phyloP scores from a whole-genome alignment of 2,113 vertebrate genomes.

The Hippocampus zosterae region DNA sequence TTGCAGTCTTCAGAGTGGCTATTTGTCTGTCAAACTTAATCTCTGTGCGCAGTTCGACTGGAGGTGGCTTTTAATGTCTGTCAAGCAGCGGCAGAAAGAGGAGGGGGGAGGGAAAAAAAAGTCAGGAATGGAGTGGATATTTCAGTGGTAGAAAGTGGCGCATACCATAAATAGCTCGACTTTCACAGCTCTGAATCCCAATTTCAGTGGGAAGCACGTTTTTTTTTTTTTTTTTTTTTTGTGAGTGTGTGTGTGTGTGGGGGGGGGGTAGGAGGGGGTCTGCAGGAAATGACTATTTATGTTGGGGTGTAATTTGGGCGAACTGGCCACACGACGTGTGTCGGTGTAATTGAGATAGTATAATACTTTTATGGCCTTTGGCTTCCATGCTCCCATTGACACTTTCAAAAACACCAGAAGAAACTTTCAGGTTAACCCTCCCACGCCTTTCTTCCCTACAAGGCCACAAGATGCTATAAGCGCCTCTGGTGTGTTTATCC shows the following conservation, averaged over 20 bases:
- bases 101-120: background rate
- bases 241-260: background rate
- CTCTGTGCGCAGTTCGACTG: conserved; percentile 42
- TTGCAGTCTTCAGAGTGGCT: conserved; percentile 45
- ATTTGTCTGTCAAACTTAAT: conserved; percentile 65
- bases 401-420: conserved; percentile 26
- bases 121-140: conserved; percentile 33
- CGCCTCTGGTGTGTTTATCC: conserved; percentile 8
- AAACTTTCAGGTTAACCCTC: conserved; percentile 13
- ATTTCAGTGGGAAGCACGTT: conserved; percentile 59
- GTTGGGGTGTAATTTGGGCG: conserved; percentile 62
- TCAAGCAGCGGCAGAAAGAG: conserved; percentile 30
- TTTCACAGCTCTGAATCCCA: conserved; percentile 55
- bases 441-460: conserved; percentile 7
- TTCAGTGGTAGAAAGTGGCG: conserved; percentile 49
- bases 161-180: conserved; percentile 64
- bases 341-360: conserved; percentile 55
- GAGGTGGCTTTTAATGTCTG: conserved; percentile 53
- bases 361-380: conserved; percentile 44
- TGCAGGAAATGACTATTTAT: conserved; percentile 64
- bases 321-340: conserved; percentile 47
- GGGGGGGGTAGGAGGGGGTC: conserved; percentile 9
- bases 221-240: conserved; percentile 17
- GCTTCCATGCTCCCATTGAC: conserved; percentile 39
- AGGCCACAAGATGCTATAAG: conserved; percentile 33